phyloP scores from a whole-genome alignment of 2,888 invertebrate species.

The Ganaspis brasiliensis region DNA sequence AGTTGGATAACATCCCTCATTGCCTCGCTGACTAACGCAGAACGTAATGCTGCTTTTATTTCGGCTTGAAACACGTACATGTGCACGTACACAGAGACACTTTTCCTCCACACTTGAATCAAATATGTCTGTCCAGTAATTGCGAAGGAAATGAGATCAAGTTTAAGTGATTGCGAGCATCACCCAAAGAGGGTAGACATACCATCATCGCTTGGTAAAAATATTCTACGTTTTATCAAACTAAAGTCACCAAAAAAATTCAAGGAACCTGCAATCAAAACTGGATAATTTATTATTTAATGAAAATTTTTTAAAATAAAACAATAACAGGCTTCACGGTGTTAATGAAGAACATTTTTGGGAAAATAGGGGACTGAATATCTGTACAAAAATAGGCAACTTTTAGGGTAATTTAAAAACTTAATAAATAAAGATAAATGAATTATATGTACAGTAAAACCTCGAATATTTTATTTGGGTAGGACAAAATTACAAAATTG shows the following conservation, averaged over 20 bases:
- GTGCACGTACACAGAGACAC: background rate
- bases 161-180: constrained; percentile 73
- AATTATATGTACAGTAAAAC: no score
- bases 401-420: no score
- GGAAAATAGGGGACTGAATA: no score
- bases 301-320: no score
- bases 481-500: no score
- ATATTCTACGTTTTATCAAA: constrained; percentile 22
- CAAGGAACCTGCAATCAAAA: constrained; percentile 28
- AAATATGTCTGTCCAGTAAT: constrained; percentile 65
- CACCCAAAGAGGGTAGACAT: constrained; percentile 51
- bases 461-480: no score
- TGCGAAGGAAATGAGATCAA: constrained; percentile 78
- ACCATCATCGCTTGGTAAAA: constrained; percentile 34
- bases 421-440: no score
- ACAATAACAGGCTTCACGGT: no score
- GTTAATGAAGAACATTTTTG: no score
- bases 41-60: constrained; percentile 49
- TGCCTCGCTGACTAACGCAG: constrained; percentile 31
- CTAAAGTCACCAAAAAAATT: constrained; percentile 4
- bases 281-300: constrained; percentile 32
- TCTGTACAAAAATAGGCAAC: no score
- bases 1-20: constrained; percentile 48
- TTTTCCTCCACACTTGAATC: constrained; percentile 39
- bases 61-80: constrained; percentile 43